Conservation (phyloP, 2,113 vertebrate species). For the Callionymus lyra region DNA sequence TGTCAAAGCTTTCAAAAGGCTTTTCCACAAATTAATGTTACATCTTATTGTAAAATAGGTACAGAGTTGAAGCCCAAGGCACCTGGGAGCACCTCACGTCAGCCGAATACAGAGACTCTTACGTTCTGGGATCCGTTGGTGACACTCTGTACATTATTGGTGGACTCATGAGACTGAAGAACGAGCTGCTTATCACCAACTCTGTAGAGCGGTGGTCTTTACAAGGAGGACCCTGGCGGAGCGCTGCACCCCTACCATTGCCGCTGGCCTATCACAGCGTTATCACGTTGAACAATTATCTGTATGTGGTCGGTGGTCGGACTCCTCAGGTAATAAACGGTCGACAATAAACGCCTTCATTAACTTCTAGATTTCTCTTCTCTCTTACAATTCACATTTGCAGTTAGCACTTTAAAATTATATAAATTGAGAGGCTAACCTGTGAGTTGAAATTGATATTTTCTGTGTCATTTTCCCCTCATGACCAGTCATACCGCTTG, state of each 20-base stretch:
- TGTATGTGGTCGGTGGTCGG: conserved; percentile 89
- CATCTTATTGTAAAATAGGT: conserved; percentile 61
- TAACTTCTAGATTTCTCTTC: too few relatives aligned
- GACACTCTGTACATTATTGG: conserved; percentile 83
- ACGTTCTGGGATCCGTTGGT: conserved; percentile 72
- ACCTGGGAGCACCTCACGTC: conserved; percentile 84
- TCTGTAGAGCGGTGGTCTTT: conserved; percentile 82
- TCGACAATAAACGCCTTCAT: too few relatives aligned
- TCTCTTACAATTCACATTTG: conserved; percentile 1
- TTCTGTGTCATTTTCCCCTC: conserved; percentile 21
- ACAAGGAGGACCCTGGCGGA: conserved; percentile 79
- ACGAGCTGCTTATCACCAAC: conserved; percentile 85
- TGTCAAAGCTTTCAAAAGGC: background rate
- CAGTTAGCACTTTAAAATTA: too few relatives aligned
- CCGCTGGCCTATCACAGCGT: conserved; percentile 79
- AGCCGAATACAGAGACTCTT: conserved; percentile 85
- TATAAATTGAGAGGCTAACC: too few relatives aligned
- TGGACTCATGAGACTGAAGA: conserved; percentile 92
- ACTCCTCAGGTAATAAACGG: conserved; percentile 93
- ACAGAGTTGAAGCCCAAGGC: conserved; percentile 78
- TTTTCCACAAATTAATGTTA: background rate
- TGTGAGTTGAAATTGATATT: too few relatives aligned
- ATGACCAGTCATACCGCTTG: conserved; percentile 74
- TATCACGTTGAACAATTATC: conserved; percentile 72
- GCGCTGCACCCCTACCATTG: conserved; percentile 76